Percentiles rank a stretch among this genome's conserved stretches.
Evolutionary conservation across 2,797 vertebrate genomes (phyloP).

Genomic region (Parauchenoglanis punctatus): DNA sequence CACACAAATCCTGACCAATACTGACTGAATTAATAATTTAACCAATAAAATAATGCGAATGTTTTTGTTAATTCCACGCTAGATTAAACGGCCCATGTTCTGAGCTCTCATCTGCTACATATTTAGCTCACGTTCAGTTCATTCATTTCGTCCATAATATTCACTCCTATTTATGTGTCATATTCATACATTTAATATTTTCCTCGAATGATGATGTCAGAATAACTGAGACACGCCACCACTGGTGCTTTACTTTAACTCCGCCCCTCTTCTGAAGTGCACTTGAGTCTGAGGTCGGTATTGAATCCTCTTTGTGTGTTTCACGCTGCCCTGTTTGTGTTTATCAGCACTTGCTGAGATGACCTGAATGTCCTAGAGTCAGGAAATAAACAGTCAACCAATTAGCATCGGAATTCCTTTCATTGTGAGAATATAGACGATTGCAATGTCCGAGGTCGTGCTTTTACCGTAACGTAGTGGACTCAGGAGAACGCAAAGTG

Average conservation of each 20-base stretch:
- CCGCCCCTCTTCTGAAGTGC: background rate
- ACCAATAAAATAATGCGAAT: background rate
- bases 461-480: background rate
- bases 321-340: background rate
- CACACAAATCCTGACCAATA: too few species aligned
- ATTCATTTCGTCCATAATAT: background rate
- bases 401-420: background rate
- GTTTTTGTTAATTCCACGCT: background rate
- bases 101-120: background rate
- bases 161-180: background rate
- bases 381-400: background rate
- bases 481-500: background rate
- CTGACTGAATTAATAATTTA: background rate
- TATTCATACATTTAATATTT: background rate
- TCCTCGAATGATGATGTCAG: background rate
- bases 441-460: background rate
- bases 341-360: background rate
- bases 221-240: background rate
- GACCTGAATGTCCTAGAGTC: background rate
- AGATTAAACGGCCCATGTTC: background rate
- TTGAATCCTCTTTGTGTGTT: background rate
- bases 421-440: background rate
- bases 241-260: background rate
- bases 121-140: background rate
- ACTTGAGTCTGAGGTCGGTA: background rate